These are phyloP conservation scores for Tigriopus japonicus DNA, from an alignment of 1,140 invertebrate species.

Conservation along the genomic window DNA sequence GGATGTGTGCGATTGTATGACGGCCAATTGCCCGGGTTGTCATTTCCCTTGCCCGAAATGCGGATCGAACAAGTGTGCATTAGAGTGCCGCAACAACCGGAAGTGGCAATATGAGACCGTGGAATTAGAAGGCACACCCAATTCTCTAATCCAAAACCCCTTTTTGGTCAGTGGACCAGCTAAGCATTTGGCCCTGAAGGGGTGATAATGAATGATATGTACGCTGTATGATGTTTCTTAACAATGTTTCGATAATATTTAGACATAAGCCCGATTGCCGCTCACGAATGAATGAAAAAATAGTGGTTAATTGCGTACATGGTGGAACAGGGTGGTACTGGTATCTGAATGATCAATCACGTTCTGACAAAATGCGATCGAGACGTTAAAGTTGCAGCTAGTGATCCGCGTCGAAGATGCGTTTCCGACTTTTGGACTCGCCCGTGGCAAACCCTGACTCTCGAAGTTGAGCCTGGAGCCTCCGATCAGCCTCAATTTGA, in stretches of 20 bases:
- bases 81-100: slow-evolving; percentile 30
- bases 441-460: neutral
- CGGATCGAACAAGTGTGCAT: slow-evolving; percentile 37
- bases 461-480: neutral
- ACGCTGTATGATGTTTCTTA: no score
- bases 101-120: neutral
- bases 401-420: no score
- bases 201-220: no score
- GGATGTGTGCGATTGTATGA: slow-evolving; percentile 59
- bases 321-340: no score
- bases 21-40: slow-evolving; percentile 47
- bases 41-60: slow-evolving; percentile 59
- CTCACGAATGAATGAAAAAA: no score
- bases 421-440: neutral
- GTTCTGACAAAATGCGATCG: no score
- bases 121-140: neutral
- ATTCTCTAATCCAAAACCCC: neutral
- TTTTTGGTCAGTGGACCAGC: neutral
- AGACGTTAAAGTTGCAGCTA: no score
- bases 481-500: neutral
- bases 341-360: no score
- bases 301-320: no score
- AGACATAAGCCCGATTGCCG: no score
- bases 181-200: no score
- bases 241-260: no score